A percentile compares a stretch with the other conserved stretches of the same genome.
Evolutionary conservation across 2,888 invertebrate species (phyloP).

Genomic region (Erebia epiphron): DNA sequence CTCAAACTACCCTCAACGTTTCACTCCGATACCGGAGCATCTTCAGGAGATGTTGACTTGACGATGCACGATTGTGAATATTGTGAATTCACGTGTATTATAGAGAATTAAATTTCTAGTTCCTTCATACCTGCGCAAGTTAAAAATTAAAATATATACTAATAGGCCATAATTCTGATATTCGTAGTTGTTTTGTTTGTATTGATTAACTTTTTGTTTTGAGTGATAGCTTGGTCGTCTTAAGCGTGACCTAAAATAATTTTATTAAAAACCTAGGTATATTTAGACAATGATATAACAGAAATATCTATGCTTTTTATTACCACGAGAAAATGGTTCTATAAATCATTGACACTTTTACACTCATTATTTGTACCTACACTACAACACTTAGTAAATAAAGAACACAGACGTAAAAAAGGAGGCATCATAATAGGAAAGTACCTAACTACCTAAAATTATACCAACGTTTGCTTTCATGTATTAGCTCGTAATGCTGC

Average conservation of each 20-base stretch:
- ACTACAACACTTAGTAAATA: too few species aligned
- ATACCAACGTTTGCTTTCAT: background rate
- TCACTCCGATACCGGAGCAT: too few species aligned
- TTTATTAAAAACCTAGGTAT: too few species aligned
- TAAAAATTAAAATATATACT: too few species aligned
- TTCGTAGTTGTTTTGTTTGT: background rate
- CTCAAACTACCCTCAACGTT: too few species aligned
- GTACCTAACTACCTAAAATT: background rate
- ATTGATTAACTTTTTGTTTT: background rate
- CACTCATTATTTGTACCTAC: too few species aligned
- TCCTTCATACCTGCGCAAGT: too few species aligned
- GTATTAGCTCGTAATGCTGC: constrained; percentile 84
- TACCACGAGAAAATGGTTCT: background rate
- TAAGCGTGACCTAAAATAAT: background rate
- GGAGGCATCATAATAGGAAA: background rate
- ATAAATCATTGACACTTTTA: background rate
- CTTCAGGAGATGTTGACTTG: too few species aligned
- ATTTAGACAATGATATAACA: background rate
- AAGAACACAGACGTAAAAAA: too few species aligned
- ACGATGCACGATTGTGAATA: too few species aligned
- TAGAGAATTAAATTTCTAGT: too few species aligned
- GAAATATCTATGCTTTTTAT: background rate
- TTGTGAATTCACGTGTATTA: too few species aligned
- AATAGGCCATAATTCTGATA: background rate
- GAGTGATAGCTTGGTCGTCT: background rate